These are phyloP conservation scores for Adoxophyes honmai DNA, from an alignment of 1,140 invertebrate species.

Conservation along the genomic window DNA sequence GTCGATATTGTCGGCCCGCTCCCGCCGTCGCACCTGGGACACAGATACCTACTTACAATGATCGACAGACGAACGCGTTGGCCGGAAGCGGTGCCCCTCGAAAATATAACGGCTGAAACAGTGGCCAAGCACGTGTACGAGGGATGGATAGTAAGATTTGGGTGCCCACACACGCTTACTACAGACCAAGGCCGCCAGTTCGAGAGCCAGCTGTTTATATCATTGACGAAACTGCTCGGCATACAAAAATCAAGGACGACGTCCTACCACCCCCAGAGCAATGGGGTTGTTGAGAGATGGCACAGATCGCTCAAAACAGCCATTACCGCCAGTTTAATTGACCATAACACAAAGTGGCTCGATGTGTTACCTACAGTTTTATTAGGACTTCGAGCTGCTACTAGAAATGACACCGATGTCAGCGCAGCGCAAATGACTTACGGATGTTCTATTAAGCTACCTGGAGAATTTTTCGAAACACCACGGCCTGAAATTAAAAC, in stretches of 20 bases:
- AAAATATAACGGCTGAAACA: too few species aligned
- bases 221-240: slow-evolving; percentile 26
- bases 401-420: slow-evolving; percentile 29
- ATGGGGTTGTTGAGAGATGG: slow-evolving; percentile 48
- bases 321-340: slow-evolving; percentile 19
- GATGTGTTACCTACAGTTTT: slow-evolving; percentile 42
- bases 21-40: too few species aligned
- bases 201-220: slow-evolving; percentile 29
- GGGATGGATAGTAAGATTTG: too few species aligned
- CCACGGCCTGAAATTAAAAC: neutral
- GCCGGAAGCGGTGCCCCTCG: too few species aligned
- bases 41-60: too few species aligned
- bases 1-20: too few species aligned
- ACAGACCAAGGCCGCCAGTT: slow-evolving; percentile 49
- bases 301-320: slow-evolving; percentile 50
- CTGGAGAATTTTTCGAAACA: slow-evolving; percentile 3
- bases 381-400: slow-evolving; percentile 34
- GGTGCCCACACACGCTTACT: slow-evolving; percentile 30
- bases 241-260: slow-evolving; percentile 23
- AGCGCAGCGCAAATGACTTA: slow-evolving; percentile 35
- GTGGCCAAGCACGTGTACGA: too few species aligned
- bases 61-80: too few species aligned
- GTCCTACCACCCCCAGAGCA: slow-evolving; percentile 43
- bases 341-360: slow-evolving; percentile 26
- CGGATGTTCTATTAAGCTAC: slow-evolving; percentile 27